phyloP scores from a whole-genome alignment of 2,888 invertebrate genomes.

The Dusona sp. region DNA sequence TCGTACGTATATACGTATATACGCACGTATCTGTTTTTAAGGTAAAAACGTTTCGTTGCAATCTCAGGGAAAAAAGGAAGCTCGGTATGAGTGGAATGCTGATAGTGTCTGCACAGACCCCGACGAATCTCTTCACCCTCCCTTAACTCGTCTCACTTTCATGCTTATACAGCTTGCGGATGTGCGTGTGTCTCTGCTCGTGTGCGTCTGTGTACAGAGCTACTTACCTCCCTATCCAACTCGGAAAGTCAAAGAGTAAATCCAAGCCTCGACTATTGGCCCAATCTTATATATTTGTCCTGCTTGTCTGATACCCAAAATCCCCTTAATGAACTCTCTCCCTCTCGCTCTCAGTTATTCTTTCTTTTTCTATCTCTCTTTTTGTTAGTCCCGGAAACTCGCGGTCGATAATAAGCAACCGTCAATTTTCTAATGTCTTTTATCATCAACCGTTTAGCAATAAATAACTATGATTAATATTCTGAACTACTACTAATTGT shows the following conservation, averaged over 20 bases:
- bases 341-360: neutral
- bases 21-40: conserved; percentile 25
- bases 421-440: neutral
- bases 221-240: conserved; percentile 18
- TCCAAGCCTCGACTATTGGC: conserved; percentile 32
- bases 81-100: conserved; percentile 55
- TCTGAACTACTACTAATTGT: neutral
- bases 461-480: neutral
- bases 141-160: conserved; percentile 37
- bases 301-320: conserved; percentile 16
- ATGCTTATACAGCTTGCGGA: neutral
- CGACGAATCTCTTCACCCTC: conserved; percentile 46
- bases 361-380: neutral
- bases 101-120: conserved; percentile 42
- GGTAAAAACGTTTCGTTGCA: conserved; percentile 51
- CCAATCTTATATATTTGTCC: conserved; percentile 7
- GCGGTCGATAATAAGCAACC: neutral
- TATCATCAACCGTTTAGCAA: neutral
- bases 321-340: conserved; percentile 30
- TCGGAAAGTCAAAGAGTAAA: conserved; percentile 31
- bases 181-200: neutral
- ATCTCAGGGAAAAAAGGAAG: conserved; percentile 21
- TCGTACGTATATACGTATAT: conserved; percentile 15
- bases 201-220: conserved; percentile 21
- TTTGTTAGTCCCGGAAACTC: neutral